Evolutionary conservation across 2,113 vertebrate genomes (phyloP), one percentile per base, ranked within the genome.

Genomic region (Delphinapterus leucas): DNA sequence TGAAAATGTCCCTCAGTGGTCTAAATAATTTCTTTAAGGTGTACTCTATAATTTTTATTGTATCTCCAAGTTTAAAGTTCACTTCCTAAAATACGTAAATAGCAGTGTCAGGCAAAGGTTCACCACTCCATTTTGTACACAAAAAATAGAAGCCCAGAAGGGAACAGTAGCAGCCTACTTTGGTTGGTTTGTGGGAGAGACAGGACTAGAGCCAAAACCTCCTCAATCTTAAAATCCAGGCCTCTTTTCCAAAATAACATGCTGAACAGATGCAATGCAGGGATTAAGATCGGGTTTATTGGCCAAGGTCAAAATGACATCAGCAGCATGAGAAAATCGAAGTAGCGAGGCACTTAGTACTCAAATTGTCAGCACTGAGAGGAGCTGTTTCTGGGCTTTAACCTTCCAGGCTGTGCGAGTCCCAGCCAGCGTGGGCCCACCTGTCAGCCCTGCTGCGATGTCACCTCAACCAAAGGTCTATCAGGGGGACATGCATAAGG

Each of bases 281-380:
- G 80, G 36, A 90, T 74, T 86, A 87, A 88, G 84, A 90, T 95
- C 90, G 47, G 70, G 70, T 97, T 97, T 97, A 96, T 87, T 73
- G 60, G 81, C 84, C 81, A 97, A 94, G 65, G 31, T 80, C 88
- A 95, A 84, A 92, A 55, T 18, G 41, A 90, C 44, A 23, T 92
- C 63, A 87, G 79, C 74, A 83, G 44, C 58, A 63, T 12, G 21
- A 88, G 74, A 84, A 73, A 47, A 67, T 83, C 87, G 87, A 65
- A 92, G 67, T 61, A 65, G 21, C 41, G 25, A 84, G 18, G 88
- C 44, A 70, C 41, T 65, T 74, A 60, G 61, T 84, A 92, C n/a
- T 67, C 90, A 95, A 38, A 80, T 87, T 44, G 71, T 88, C n/a
- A 94, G 74, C n/a, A 65, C 53, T 28, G 10, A 88, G 74, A 95